Evolutionary conservation across 2,113 vertebrate species (phyloP), one percentile per base, ranked within the genome.

Genomic region (Carassius gibelio): DNA sequence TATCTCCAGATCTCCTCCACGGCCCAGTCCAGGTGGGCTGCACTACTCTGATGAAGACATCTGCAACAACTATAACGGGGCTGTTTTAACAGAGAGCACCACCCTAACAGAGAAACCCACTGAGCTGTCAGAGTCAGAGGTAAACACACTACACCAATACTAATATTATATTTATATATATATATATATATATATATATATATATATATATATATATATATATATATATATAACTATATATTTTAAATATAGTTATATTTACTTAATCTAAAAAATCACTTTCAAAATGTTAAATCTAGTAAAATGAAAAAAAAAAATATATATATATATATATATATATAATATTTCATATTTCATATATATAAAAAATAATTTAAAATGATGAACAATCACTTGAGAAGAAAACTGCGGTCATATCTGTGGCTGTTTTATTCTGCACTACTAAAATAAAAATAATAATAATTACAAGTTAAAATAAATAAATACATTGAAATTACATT

Each of bases 1-100:
- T 19, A 8, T 52, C 48, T 48, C 8, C 80, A 99, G 98, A 91
- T 98, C 97, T 86, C 98, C 98, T 8, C 98, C 98, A 48, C 95
- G 98, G 38, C 97, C 97, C 6, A 99, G 97, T 91, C 98, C 98
- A 0, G 98, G 97, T 0, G 97, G 96, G 1, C 95, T 99, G 81
- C 97, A 94, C 92, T 99, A 99, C 92, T 99, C 98, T 0, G 98
- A 99, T 1, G 97, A 99, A 87, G 97, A 99, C 87, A 94, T 99
- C 89, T 97, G 97, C 85, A 97, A 94, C 93, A 98, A 97, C 91
- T 98, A 98, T 89, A 98, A 99, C 0, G 97, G 97, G 2, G 93
- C 96, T 0, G 95, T 94, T 87, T 95, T 97, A 83, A 96, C 95
- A 0, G 97, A 99, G 90, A 96, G 95, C 88, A 90, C 95, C 82